Percentiles rank a stretch among this genome's conserved stretches.
phyloP scores from a whole-genome alignment of 2,888 invertebrate species.

The Lithophane socia region DNA sequence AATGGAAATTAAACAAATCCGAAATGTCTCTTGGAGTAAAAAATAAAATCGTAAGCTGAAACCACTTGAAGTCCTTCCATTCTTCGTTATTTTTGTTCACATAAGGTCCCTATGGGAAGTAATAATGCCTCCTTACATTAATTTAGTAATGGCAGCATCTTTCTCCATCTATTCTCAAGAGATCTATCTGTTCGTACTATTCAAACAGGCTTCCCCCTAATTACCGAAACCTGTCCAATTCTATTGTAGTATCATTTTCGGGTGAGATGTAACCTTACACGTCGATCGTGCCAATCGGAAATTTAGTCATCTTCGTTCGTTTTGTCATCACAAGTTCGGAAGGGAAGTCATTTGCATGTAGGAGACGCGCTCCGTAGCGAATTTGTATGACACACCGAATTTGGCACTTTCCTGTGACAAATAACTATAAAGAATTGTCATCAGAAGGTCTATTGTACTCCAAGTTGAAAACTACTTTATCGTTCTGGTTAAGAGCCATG shows the following conservation, averaged over 20 bases:
- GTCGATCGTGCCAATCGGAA: neutral
- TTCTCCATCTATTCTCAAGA: neutral
- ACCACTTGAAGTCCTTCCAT: neutral
- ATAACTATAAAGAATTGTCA: neutral
- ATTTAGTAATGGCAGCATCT: constrained; percentile 7
- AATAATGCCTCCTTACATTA: neutral
- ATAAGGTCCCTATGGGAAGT: neutral
- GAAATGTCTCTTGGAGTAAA: neutral
- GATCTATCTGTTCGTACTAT: neutral
- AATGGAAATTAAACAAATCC: neutral
- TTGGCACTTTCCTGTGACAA: constrained; percentile 28
- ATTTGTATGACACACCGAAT: constrained; percentile 45
- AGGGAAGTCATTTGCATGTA: constrained; percentile 56
- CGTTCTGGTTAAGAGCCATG: neutral
- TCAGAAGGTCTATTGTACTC: constrained; percentile 6
- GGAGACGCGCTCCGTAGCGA: constrained; percentile 37
- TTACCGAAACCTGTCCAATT: constrained; percentile 1
- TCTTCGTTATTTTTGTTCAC: neutral
- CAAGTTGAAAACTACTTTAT: neutral
- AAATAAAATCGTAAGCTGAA: neutral
- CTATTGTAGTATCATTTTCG: neutral
- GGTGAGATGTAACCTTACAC: too few species aligned
- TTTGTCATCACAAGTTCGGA: constrained; percentile 14
- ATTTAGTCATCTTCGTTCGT: neutral
- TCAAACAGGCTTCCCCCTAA: neutral